Base-by-base conservation (phyloP, 2,888 invertebrate species). In the Xiphydria camelus region DNA sequence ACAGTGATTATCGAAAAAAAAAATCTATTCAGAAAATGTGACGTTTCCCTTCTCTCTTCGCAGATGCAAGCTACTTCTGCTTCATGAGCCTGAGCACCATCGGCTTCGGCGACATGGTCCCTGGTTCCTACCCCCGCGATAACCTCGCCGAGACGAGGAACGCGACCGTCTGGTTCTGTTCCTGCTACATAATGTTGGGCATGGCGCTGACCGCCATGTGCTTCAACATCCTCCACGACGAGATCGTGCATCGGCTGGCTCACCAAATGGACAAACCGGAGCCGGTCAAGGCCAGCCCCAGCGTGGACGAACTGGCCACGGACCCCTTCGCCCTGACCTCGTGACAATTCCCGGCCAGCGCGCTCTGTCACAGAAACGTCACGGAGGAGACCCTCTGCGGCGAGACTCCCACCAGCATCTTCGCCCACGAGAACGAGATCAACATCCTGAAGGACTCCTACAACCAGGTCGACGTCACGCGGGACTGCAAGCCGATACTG, bases 21-120 rank as follows among this genome's bases (percentile, higher is more conserved):
- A n/a, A n/a, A n/a, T n/a, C n/a, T n/a, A n/a, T n/a, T n/a, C n/a
- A n/a, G n/a, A n/a, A n/a, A n/a, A n/a, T n/a, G n/a, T n/a, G n/a
- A n/a, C n/a, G n/a, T n/a, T n/a, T n/a, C 4, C 9, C 5, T 29
- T 40, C 51, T 54, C 6, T 20, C 31, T 5, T 37, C 35, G n/a
- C 59, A 82, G 82, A 75, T 49, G 73, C 73, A 18, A 71, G 70
- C 66, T 96, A 91, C 77, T 96, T 95, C 78, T 95, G 94, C 77
- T 96, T 96, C 77, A 94, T 95, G 87, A 91, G 93, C 58, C 81
- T 95, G 68, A 93, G 91, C 65, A 94, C 94, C 10, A 93, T 92
- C 66, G 94, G 94, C 21, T 93, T 93, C 60, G 92, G 91, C 49
- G 91, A 91, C 69, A 84, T 91, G 78, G 82, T 91, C 56, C 91